These are phyloP conservation scores for Volucella inflata DNA, from an alignment of 2,888 invertebrate genomes.

Conservation along the genomic window DNA sequence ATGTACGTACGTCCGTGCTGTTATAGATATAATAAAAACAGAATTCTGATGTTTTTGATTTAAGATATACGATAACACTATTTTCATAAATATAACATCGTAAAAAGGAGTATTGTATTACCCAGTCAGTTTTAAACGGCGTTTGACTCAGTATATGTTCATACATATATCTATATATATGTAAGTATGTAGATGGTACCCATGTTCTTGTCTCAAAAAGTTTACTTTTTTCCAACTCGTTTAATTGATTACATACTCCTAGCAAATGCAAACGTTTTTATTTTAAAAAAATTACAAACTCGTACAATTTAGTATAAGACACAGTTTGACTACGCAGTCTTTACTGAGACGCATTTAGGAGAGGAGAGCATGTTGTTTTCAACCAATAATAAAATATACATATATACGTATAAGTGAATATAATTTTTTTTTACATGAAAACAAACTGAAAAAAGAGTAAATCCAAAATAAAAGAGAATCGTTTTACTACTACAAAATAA, in stretches of 20 bases:
- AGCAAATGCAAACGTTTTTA: background rate
- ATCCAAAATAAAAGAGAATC: conserved; percentile 29
- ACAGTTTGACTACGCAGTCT: conserved; percentile 13
- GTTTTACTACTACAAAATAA: conserved; percentile 58
- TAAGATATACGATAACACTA: too few relatives aligned
- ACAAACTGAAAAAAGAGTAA: conserved; percentile 14
- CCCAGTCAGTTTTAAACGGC: too few relatives aligned
- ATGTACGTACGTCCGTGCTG: too few relatives aligned
- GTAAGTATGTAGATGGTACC: too few relatives aligned
- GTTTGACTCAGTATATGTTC: too few relatives aligned
- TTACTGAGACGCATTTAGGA: conserved; percentile 7
- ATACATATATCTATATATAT: too few relatives aligned
- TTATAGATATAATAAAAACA: too few relatives aligned
- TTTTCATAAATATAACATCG: too few relatives aligned
- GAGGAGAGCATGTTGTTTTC: conserved; percentile 8
- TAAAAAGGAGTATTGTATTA: too few relatives aligned
- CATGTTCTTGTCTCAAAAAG: too few relatives aligned
- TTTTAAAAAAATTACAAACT: background rate
- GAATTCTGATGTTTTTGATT: too few relatives aligned
- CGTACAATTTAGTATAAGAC: background rate
- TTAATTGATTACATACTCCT: background rate
- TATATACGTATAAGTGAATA: background rate
- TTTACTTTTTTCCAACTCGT: too few relatives aligned
- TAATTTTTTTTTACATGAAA: background rate
- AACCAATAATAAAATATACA: background rate